Percentiles rank a stretch among this genome's conserved stretches.
Conservation (phyloP, 2,888 invertebrate genomes). For the Drymonia ruficornis region DNA sequence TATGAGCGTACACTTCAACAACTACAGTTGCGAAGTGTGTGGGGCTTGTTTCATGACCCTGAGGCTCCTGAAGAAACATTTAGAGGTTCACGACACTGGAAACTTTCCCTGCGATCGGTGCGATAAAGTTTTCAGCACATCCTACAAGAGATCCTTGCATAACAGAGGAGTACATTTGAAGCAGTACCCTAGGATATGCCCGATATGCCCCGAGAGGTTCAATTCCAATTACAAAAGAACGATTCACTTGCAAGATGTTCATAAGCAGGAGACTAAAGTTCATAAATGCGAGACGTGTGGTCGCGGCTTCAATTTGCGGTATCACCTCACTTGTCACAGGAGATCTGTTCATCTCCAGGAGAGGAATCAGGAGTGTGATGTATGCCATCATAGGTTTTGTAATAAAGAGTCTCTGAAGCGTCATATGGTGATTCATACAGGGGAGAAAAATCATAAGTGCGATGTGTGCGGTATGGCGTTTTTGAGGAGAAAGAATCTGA, state of each 20-base stretch:
- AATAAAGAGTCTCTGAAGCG: constrained; percentile 83
- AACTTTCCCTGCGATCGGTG: constrained; percentile 74
- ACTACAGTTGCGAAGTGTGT: constrained; percentile 78
- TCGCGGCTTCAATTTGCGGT: constrained; percentile 72
- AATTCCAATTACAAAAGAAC: constrained; percentile 77
- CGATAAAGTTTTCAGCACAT: constrained; percentile 70
- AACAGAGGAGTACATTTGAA: constrained; percentile 74
- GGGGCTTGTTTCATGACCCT: constrained; percentile 78
- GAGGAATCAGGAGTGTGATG: constrained; percentile 80
- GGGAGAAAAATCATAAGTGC: constrained; percentile 83
- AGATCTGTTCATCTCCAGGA: constrained; percentile 77
- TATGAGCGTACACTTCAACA: constrained; percentile 79
- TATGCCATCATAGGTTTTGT: constrained; percentile 81
- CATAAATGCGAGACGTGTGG: constrained; percentile 78
- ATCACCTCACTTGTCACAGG: constrained; percentile 74
- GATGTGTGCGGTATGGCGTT: constrained; percentile 81
- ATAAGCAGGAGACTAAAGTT: constrained; percentile 74
- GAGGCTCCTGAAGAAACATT: constrained; percentile 71
- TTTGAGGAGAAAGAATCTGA: constrained; percentile 73
- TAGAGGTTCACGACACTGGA: constrained; percentile 76
- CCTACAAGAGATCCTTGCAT: constrained; percentile 70
- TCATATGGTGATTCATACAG: constrained; percentile 84
- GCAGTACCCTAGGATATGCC: constrained; percentile 70
- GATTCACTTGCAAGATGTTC: constrained; percentile 77
- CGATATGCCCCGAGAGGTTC: constrained; percentile 75